Base-by-base conservation (phyloP, 1,140 invertebrate genomes). In the Pomacea maculata region DNA sequence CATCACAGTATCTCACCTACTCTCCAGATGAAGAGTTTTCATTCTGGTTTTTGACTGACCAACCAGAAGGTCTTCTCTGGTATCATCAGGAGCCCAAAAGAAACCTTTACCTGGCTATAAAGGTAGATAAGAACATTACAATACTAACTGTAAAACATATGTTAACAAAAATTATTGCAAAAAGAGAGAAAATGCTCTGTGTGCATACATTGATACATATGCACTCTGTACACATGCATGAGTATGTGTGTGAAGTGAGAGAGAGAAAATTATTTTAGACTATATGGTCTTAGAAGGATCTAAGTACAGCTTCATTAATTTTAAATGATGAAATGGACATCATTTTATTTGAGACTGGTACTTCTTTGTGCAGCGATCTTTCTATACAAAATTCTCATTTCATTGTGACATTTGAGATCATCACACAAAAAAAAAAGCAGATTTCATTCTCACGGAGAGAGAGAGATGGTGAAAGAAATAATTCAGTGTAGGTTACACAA, bases 41-140 rank as follows among this genome's bases (percentile, higher is more conserved):
- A 17, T 85, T 90, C 74, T 82, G 83, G 52, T 90, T 90, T 82
- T 82, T 86, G 68, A 86, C 89, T 15, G 76, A 81, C 25, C 29
- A 85, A 45, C 78, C 82, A 0, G 83, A 89, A 74, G 88, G 89
- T 15, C 81, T 90, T 1, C 78, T 90, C 17, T 90, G 88, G 88
- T 83, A 85, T 68, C 83, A 82, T 67, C 81, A 86, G 14, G 71
- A 85, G 65, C 64, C 45, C 21, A 63, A 76, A 45, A 75, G 84
- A 25, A 83, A 84, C 61, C 81, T 87, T 79, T 86, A 87, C 65
- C 72, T 90, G n/a, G 84, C 83, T n/a, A 78, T 90, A 15, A 87
- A 86, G 85, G 89, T 89, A 79, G 70, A 61, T 25, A 25, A 10
- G 19, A 61, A 17, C 15, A 61, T 17, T 17, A 61, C 57, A 61